Percentiles rank a stretch among this genome's conserved stretches.
These are phyloP conservation scores for Zeugodacus cucurbitae DNA, from an alignment of 1,140 invertebrate species.

Conservation along the genomic window DNA sequence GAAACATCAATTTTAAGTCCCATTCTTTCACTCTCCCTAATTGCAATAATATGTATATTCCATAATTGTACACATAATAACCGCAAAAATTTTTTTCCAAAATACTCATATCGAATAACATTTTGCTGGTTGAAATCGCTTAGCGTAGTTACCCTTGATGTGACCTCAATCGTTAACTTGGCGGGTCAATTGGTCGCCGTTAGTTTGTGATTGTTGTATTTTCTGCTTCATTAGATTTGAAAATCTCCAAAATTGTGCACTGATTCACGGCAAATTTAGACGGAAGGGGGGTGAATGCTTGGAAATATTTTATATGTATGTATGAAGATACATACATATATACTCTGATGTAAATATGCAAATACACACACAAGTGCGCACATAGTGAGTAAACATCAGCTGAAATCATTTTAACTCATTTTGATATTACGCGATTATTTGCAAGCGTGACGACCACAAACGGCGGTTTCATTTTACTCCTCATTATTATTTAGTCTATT, in stretches of 20 bases:
- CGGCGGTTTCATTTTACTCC: background rate
- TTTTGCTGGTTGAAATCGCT: background rate
- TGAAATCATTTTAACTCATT: slow-evolving; percentile 24
- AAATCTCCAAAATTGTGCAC: slow-evolving; percentile 21
- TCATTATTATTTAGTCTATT: slow-evolving; percentile 7
- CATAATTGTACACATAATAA: background rate
- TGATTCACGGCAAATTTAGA: background rate
- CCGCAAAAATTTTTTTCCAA: background rate
- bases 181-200: background rate
- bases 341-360: background rate
- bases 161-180: slow-evolving; percentile 1
- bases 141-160: slow-evolving; percentile 15
- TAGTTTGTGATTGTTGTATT: background rate
- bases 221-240: slow-evolving; percentile 8
- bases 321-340: background rate
- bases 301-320: background rate
- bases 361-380: background rate
- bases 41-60: background rate
- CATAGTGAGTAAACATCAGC: background rate
- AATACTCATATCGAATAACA: background rate
- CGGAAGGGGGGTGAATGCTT: background rate
- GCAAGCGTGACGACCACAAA: background rate
- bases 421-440: background rate
- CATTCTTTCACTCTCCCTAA: background rate
- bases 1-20: background rate